These are phyloP conservation scores for Argyresthia goedartella DNA, from an alignment of 2,888 invertebrate genomes.

Conservation along the genomic window DNA sequence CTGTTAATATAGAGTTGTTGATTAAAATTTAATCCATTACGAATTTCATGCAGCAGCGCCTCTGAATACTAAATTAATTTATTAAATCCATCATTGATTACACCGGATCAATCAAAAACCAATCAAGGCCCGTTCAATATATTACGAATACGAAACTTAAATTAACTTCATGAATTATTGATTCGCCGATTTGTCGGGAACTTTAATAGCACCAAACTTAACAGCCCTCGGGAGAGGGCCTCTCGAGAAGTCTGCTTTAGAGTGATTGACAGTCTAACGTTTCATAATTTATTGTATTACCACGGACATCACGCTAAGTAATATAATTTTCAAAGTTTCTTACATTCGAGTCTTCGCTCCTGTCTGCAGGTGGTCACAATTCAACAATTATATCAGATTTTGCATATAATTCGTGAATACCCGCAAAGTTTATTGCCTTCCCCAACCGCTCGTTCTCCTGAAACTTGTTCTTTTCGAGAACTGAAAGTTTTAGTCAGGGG, in stretches of 20 bases:
- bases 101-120: background rate
- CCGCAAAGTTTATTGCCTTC: constrained; percentile 34
- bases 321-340: background rate
- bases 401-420: constrained; percentile 32
- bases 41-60: background rate
- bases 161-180: no score
- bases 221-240: no score
- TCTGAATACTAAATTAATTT: background rate
- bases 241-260: no score
- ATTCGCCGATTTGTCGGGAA: no score
- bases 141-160: no score
- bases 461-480: constrained; percentile 22
- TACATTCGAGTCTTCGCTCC: constrained; percentile 1
- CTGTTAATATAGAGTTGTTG: background rate
- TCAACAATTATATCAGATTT: constrained; percentile 19
- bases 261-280: no score
- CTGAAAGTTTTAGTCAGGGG: constrained; percentile 8
- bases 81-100: background rate
- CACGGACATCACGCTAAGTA: no score
- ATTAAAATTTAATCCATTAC: constrained; percentile 5
- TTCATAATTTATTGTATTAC: no score
- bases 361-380: constrained; percentile 30
- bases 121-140: background rate
- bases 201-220: no score
- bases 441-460: constrained; percentile 31